These are phyloP conservation scores for Ophioderma brevispina DNA, from an alignment of 35 echinoderm and acorn worm species.

Conservation along the genomic window DNA sequence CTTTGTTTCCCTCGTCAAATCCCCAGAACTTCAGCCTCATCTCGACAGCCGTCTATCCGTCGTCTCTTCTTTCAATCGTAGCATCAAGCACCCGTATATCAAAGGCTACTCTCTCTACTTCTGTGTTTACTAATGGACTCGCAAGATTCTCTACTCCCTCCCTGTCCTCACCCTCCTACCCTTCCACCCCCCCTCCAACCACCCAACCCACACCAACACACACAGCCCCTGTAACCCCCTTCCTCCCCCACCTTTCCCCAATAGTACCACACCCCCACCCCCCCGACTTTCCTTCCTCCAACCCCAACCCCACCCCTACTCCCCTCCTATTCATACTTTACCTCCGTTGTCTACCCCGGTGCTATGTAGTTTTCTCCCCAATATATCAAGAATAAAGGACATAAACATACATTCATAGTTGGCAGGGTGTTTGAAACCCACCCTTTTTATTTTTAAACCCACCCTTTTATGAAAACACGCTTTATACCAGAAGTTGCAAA, in stretches of 20 bases:
- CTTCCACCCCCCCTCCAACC: conserved; percentile 76
- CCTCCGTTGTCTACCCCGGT: too few relatives aligned
- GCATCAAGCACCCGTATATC: conserved; percentile 66
- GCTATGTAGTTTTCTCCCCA: background rate
- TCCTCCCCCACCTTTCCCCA: too few relatives aligned
- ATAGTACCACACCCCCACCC: too few relatives aligned
- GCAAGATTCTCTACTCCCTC: conserved; percentile 63
- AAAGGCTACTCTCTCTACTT: conserved; percentile 78
- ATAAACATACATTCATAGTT: background rate
- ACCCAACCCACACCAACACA: conserved; percentile 26
- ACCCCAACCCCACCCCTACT: too few relatives aligned
- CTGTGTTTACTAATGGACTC: conserved; percentile 75
- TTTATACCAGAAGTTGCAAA: too few relatives aligned
- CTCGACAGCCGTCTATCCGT: conserved; percentile 55
- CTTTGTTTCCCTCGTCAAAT: conserved; percentile 81
- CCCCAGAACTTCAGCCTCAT: conserved; percentile 91
- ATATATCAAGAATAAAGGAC: background rate
- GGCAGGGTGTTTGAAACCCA: background rate
- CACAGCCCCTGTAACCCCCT: too few relatives aligned
- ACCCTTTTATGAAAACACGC: too few relatives aligned
- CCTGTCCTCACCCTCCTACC: conserved; percentile 88
- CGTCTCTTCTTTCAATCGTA: conserved; percentile 74
- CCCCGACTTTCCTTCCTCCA: too few relatives aligned
- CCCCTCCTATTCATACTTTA: too few relatives aligned
- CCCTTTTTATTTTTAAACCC: too few relatives aligned